Evolutionary conservation across 1,140 invertebrate species (phyloP).

Genomic region (Dermatophagoides farinae): DNA sequence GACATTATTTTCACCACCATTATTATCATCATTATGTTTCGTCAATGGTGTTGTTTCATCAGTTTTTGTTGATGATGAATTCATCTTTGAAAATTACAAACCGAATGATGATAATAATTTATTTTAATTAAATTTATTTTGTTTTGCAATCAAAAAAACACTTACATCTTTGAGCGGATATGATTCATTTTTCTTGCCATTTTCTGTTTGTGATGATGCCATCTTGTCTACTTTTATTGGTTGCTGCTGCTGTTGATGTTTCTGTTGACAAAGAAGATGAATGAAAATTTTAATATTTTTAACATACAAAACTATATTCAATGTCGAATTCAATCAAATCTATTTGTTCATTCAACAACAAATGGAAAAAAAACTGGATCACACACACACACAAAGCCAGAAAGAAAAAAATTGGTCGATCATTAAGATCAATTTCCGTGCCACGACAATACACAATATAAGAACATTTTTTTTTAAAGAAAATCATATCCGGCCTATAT

Average conservation of each 20-base stretch:
- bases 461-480: too few relatives aligned
- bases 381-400: too few relatives aligned
- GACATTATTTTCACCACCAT: background rate
- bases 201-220: background rate
- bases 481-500: too few relatives aligned
- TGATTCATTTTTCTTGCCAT: background rate
- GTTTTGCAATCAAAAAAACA: background rate
- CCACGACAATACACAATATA: too few relatives aligned
- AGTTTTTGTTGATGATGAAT: background rate
- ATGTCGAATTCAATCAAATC: too few relatives aligned
- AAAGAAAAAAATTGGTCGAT: too few relatives aligned
- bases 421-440: too few relatives aligned
- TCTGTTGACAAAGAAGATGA: too few relatives aligned
- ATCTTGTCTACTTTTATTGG: background rate
- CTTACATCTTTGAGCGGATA: conserved; percentile 4
- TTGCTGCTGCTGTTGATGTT: background rate
- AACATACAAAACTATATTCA: too few relatives aligned
- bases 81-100: background rate
- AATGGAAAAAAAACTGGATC: too few relatives aligned
- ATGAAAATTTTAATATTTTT: too few relatives aligned
- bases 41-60: conserved; percentile 7
- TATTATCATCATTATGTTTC: background rate
- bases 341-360: too few relatives aligned
- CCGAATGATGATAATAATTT: background rate
- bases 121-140: background rate